These are phyloP conservation scores for Pyrochroa serraticornis DNA, from an alignment of 2,888 invertebrate genomes.

Conservation along the genomic window DNA sequence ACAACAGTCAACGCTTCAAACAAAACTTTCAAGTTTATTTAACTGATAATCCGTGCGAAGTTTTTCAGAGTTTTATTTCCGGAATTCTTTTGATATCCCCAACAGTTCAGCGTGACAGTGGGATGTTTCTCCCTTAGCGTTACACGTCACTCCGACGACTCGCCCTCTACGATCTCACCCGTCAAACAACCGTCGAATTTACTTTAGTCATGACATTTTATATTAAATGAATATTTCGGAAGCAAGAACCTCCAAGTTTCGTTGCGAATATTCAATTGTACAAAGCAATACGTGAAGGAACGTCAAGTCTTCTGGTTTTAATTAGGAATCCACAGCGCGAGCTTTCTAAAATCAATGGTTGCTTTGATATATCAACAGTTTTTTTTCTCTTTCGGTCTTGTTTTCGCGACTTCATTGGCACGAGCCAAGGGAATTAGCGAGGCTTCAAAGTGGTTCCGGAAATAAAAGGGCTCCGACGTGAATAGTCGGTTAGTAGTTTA, in stretches of 20 bases:
- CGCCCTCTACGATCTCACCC: constrained; percentile 14
- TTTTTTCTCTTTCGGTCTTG: too few species aligned
- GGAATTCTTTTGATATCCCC: constrained; percentile 25
- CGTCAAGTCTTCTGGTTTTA: too few species aligned
- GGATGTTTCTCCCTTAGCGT: constrained; percentile 20
- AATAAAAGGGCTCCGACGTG: constrained; percentile 18
- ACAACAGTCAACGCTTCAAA: constrained; percentile 25
- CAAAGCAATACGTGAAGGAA: too few species aligned
- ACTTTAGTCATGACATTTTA: constrained; percentile 14
- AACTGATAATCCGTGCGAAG: constrained; percentile 19
- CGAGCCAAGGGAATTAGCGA: not conserved
- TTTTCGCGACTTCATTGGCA: too few species aligned
- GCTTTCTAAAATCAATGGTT: too few species aligned
- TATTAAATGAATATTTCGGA: constrained; percentile 16
- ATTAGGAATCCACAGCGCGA: too few species aligned
- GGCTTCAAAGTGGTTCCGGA: constrained; percentile 2
- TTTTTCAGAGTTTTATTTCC: constrained; percentile 23
- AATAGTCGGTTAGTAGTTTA: constrained; percentile 26
- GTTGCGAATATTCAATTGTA: not conserved
- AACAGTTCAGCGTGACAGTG: constrained; percentile 28
- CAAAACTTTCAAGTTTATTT: constrained; percentile 24
- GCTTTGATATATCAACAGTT: too few species aligned
- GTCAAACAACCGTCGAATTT: constrained; percentile 31
- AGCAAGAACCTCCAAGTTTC: constrained; percentile 7
- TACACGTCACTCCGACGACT: constrained; percentile 19